Evolutionary conservation across 2,888 invertebrate species (phyloP).

Genomic region (Mythimna lalbum): DNA sequence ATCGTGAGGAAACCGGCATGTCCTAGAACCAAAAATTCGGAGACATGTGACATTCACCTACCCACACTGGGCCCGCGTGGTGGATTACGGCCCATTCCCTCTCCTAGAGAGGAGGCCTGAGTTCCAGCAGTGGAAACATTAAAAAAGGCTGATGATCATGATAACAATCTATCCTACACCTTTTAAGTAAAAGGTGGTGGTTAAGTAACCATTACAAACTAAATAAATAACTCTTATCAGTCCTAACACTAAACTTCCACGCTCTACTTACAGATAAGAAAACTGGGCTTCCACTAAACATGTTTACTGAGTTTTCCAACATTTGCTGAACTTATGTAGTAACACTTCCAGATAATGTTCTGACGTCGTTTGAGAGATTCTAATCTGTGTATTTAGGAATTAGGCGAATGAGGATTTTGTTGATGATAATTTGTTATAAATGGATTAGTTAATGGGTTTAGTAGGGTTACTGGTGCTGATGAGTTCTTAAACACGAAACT

Average conservation of each 20-base stretch:
- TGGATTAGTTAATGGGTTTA: constrained; percentile 32
- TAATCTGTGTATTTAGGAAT: constrained; percentile 49
- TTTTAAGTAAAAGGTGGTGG: constrained; percentile 25
- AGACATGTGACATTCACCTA: too few species aligned
- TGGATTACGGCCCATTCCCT: too few species aligned
- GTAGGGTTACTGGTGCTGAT: neutral
- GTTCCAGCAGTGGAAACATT: too few species aligned
- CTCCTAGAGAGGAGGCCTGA: too few species aligned
- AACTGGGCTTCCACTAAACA: constrained; percentile 25
- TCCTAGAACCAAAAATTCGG: too few species aligned
- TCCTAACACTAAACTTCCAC: constrained; percentile 7
- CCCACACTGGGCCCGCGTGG: too few species aligned
- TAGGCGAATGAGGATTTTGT: constrained; percentile 21
- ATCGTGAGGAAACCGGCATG: too few species aligned
- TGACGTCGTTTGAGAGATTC: constrained; percentile 34
- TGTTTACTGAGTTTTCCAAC: constrained; percentile 23
- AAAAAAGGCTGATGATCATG: too few species aligned
- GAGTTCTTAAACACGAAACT: neutral
- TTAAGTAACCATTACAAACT: neutral
- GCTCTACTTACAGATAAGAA: constrained; percentile 33
- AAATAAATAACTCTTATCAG: constrained; percentile 47
- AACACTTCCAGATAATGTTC: constrained; percentile 35
- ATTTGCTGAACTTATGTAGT: constrained; percentile 17
- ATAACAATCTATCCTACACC: too few species aligned
- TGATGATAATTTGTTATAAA: constrained; percentile 19